A percentile compares a stretch with the other conserved stretches of the same genome.
phyloP scores from a whole-genome alignment of 2,113 vertebrate genomes.

The Macroglossus sobrinus region DNA sequence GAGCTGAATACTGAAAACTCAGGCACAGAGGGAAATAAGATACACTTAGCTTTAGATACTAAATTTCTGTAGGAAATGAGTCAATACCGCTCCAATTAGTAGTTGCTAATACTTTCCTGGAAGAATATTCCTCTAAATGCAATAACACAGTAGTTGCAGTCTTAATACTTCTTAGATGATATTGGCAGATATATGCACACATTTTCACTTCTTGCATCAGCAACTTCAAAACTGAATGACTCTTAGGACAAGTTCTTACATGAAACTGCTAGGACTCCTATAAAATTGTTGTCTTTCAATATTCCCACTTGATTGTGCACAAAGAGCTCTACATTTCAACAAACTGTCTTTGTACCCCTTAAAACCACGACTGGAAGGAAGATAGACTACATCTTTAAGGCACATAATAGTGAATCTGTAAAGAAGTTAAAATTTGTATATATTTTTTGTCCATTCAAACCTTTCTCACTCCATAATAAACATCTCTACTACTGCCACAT shows the following conservation, averaged over 20 bases:
- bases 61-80: background rate
- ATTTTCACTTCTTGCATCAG: background rate
- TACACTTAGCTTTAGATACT: background rate
- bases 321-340: background rate
- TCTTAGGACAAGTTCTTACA: background rate
- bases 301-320: background rate
- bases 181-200: background rate
- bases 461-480: conserved; percentile 10
- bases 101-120: conserved; percentile 31
- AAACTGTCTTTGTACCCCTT: background rate
- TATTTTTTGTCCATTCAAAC: background rate
- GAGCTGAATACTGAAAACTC: conserved; percentile 16
- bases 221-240: background rate
- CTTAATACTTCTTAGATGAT: conserved; percentile 33
- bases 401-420: background rate
- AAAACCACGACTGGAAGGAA: background rate
- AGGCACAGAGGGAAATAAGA: background rate
- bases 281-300: conserved; percentile 15
- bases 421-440: background rate
- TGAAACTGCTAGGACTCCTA: background rate
- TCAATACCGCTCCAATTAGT: background rate
- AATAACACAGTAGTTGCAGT: background rate
- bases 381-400: background rate
- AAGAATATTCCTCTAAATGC: conserved; percentile 18
- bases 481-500: background rate